Conservation (phyloP, 2,797 vertebrate species). For the Tauraco hartlaubi region DNA sequence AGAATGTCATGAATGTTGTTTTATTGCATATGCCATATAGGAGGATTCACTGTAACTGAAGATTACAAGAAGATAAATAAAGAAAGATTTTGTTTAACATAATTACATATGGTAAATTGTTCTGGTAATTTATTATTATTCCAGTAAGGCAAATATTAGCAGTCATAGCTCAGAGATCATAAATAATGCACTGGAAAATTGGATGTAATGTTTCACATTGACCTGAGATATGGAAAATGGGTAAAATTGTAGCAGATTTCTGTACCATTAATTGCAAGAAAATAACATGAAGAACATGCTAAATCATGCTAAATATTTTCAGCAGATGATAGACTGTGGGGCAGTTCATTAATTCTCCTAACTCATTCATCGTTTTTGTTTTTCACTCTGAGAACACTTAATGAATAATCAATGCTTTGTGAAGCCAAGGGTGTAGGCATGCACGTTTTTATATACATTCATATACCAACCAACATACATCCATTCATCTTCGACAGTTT, state of each 20-base stretch:
- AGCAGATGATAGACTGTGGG: not conserved
- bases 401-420: not conserved
- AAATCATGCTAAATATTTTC: conserved; percentile 13
- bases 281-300: conserved; percentile 1
- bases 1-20: not conserved
- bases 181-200: conserved; percentile 51
- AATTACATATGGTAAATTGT: conserved; percentile 50
- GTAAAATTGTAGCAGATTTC: conserved; percentile 2
- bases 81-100: conserved; percentile 35
- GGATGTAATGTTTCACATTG: conserved; percentile 24
- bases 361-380: not conserved
- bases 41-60: not conserved
- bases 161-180: conserved; percentile 43
- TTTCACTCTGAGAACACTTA: not conserved
- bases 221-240: conserved; percentile 23
- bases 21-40: not conserved
- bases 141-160: conserved; percentile 45
- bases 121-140: conserved; percentile 57
- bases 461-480: not conserved
- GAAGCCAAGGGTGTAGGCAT: not conserved
- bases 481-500: not conserved
- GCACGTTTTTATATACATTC: not conserved
- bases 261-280: conserved; percentile 44
- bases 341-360: conserved; percentile 20
- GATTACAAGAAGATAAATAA: conserved; percentile 54